Base-by-base conservation (phyloP, 2,113 vertebrate genomes). In the Turnix velox region DNA sequence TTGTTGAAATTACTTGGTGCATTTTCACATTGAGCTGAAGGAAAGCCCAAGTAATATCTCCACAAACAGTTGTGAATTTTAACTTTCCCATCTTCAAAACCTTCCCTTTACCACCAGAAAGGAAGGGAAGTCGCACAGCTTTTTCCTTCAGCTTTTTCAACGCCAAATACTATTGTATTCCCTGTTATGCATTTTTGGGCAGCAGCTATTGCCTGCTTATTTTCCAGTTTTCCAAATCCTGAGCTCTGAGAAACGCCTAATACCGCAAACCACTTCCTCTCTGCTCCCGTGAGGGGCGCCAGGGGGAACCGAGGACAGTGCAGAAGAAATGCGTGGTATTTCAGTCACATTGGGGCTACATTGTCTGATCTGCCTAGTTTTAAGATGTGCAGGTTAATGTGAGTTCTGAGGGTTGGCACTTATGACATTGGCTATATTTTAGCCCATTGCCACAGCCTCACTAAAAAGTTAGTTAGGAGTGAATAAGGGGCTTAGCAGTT, bases 341-440 rank as follows among this genome's bases (percentile, higher is more conserved):
- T 71, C 31, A 48, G 35, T 77, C 2, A 1, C 4, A 3, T 4
- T 0, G 2, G 43, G 13, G 37, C 57, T 78, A 7, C 1, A 1
- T 20, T 65, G 10, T 4, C 4, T 30, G 49, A 33, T 54, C 66
- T 79, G 30, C 19, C 33, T 71, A 35, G 23, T 42, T 92, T 71
- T 68, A 62, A 67, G 55, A 15, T 74, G 42, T 40, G n/a, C 6
- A 16, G 61, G n/a, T 19, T 6, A 0, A 16, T 51, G n/a, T 58
- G 51, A 39, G 25, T 24, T 78, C 51, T 78, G 35, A 69, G 48
- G 4, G 3, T 20, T 63, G 45, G 5, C 40, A 18, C 8, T 40
- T 7, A 61, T 5, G 39, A 9, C 28, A 18, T 22, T 10, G 12
- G 18, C 27, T 78, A 7, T n/a, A 5, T 55, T 59, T 78, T 79